Evolutionary conservation across 2,888 invertebrate species (phyloP).

Genomic region (Temnothorax rugatulus): DNA sequence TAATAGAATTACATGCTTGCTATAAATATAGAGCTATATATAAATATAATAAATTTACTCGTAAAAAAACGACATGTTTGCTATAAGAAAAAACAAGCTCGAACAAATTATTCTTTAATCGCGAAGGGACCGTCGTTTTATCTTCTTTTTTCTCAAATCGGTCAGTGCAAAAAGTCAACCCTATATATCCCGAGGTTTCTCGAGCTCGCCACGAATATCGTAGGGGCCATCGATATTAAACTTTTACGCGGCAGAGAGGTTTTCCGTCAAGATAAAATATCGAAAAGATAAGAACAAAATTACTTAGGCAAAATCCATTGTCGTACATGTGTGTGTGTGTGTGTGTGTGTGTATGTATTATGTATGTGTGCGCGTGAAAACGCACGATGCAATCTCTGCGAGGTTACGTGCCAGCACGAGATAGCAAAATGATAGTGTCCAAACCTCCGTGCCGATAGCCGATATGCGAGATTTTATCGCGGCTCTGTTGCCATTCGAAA

Average conservation of each 20-base stretch:
- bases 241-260: neutral
- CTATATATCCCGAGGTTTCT: neutral
- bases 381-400: neutral
- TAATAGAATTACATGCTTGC: neutral
- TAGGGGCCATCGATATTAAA: neutral
- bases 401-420: neutral
- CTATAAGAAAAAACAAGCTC: neutral
- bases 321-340: too few relatives aligned
- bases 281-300: neutral
- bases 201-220: neutral
- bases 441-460: neutral
- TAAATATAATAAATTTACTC: neutral
- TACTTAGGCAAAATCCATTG: neutral
- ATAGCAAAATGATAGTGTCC: neutral
- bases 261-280: conserved; percentile 7
- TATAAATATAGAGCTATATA: neutral
- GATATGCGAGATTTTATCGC: conserved; percentile 6
- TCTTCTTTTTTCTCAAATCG: neutral
- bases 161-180: neutral
- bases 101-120: neutral
- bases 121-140: neutral
- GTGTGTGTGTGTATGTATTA: too few relatives aligned
- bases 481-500: neutral
- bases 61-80: neutral
- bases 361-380: neutral